Evolutionary conservation across 2,113 vertebrate species (phyloP).

Genomic region (Equus quagga): DNA sequence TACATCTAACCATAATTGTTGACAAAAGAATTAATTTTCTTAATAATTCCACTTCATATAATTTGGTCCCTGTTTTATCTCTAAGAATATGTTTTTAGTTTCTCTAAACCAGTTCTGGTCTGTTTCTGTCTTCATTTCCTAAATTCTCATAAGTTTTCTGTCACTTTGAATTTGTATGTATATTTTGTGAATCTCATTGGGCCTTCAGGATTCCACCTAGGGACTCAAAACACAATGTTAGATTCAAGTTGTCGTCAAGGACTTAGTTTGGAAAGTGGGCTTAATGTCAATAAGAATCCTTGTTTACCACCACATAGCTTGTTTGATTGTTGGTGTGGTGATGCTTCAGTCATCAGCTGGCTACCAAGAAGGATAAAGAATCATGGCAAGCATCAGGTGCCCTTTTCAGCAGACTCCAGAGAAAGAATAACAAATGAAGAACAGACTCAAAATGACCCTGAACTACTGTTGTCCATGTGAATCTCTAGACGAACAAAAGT

Average conservation of each 20-base stretch:
- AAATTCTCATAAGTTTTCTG: not conserved
- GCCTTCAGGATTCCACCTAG: not conserved
- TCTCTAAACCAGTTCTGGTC: not conserved
- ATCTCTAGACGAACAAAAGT: conserved; percentile 25
- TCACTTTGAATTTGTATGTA: not conserved
- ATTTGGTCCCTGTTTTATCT: not conserved
- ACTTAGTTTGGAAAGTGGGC: conserved; percentile 31
- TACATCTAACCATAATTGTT: not conserved
- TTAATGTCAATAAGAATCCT: not conserved
- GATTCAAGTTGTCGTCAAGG: conserved; percentile 64
- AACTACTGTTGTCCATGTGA: conserved; percentile 14
- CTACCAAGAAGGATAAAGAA: conserved; percentile 76
- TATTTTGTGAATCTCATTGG: not conserved
- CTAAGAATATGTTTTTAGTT: not conserved
- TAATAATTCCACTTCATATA: not conserved
- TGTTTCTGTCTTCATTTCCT: not conserved
- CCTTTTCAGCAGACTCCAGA: conserved; percentile 87
- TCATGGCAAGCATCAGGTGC: conserved; percentile 85
- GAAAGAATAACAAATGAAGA: conserved; percentile 85
- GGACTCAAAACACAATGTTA: conserved; percentile 40
- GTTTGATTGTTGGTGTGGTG: conserved; percentile 63
- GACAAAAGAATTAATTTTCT: not conserved
- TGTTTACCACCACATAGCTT: conserved; percentile 74
- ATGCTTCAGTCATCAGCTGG: conserved; percentile 86
- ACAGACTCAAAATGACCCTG: conserved; percentile 78